Evolutionary conservation across 2,888 invertebrate species (phyloP), one percentile per base, ranked within the genome.

Genomic region (Stratiomys singularior): DNA sequence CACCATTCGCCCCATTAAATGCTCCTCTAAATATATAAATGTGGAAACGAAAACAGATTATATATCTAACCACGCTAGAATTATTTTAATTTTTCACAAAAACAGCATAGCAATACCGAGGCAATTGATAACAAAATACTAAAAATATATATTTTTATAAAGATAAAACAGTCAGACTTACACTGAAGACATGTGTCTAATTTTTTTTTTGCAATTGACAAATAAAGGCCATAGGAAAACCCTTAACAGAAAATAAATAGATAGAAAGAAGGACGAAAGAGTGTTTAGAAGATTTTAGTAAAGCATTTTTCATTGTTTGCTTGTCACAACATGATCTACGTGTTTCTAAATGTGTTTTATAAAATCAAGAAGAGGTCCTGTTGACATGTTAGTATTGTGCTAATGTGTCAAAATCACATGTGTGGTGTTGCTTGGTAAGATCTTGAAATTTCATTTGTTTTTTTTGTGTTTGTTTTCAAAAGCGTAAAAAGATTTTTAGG

Each of bases 1-100:
- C 77, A 79, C 79, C 77, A 79, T 77, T 79, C 69, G 77, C 77
- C 77, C 77, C 77, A 76, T 74, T 67, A 64, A 66, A 77, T 77
- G 60, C 46, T n/a, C n/a, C n/a, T n/a, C n/a, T n/a, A n/a, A n/a
- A n/a, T n/a, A n/a, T n/a, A n/a, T n/a, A 69, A 25, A 69, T 1
- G 44, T 44, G 28, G 23, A 27, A 25, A 27, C 9, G 47, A 47
- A 47, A 52, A n/a, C 25, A 25, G 18, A 76, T 63, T 60, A 18
- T 76, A 25, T 4, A 18, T 76, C 21, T 60, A 74, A 30, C n/a
- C 60, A 74, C 71, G 27, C 71, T 52, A 74, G 69, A n/a, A n/a
- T 69, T 27, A 46, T 76, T 60, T 64, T 27, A 37, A 37, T 5
- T 63, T 60, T 21, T 11, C 60, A 60, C 25, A 76, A 58, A 63